phyloP scores from a whole-genome alignment of 2,797 vertebrate genomes.

The Cuniculus paca region DNA sequence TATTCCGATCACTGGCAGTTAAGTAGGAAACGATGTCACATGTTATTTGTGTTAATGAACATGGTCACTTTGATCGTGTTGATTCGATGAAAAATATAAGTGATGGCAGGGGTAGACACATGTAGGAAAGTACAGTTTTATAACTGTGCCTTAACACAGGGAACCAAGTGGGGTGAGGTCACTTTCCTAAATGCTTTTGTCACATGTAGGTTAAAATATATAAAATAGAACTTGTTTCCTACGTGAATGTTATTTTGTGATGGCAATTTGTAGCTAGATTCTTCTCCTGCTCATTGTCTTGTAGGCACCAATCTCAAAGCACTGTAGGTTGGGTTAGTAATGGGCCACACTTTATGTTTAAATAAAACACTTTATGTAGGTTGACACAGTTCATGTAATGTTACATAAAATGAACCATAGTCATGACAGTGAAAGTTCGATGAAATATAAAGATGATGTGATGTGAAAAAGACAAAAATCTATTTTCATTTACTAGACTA shows the following conservation, averaged over 20 bases:
- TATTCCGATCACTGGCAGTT: not conserved
- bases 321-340: not conserved
- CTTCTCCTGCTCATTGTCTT: not conserved
- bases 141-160: not conserved
- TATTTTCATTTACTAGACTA: slow-evolving; percentile 48
- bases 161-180: not conserved
- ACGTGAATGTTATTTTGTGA: not conserved
- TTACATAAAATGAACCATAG: not conserved
- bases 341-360: no score
- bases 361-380: not conserved
- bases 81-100: not conserved
- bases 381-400: not conserved
- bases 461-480: not conserved
- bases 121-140: not conserved
- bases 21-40: slow-evolving; percentile 17
- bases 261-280: not conserved
- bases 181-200: not conserved
- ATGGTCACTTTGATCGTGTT: not conserved
- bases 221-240: slow-evolving; percentile 18
- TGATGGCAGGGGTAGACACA: not conserved
- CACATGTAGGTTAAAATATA: not conserved
- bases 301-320: not conserved
- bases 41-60: not conserved
- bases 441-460: slow-evolving; percentile 24
- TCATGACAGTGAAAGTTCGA: slow-evolving; percentile 1